Evolutionary conservation across 2,113 vertebrate species (phyloP), one percentile per base, ranked within the genome.

Genomic region (Menura novaehollandiae): DNA sequence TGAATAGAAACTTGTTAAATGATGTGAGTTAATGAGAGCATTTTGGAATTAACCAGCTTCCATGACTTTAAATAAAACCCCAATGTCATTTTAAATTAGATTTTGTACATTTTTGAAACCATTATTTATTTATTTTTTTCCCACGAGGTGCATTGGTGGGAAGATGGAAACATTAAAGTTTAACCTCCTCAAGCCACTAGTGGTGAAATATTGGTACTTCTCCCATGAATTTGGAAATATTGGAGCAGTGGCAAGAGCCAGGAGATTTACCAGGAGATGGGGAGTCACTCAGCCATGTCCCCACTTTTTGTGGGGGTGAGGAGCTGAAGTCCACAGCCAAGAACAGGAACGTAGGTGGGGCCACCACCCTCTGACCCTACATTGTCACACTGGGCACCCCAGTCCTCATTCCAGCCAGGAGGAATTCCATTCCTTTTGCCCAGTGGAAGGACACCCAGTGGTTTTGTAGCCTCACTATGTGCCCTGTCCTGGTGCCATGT

Each of bases 21-120:
- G 95, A 96, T 96, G 96, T 96, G 95, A 97, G 95, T 95, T 97
- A 96, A 97, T 97, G 96, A 97, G 93, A 97, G 94, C 94, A 85
- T 96, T 95, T 97, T 97, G 94, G 96, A 96, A 97, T 97, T 97
- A 97, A 97, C 93, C 96, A 95, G 93, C 96, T 95, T 97, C 96
- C 94, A 93, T 91, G 96, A 96, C 96, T 97, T 96, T 96, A 97
- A 97, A 95, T 97, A 97, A 97, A 95, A 93, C 85, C 92, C 95
- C 96, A 96, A 96, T 97, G 95, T 96, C 96, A 97, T 96, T 97
- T 96, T 92, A 97, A 97, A 96, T 95, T 96, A 96, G 95, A 96
- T 96, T 96, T 91, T 91, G 93, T 94, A 85, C 93, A 96, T 97
- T 96, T 97, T 94, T 53, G 24, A 94, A 90, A 64, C 60, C 63